A percentile compares a stretch with the other conserved stretches of the same genome.
Evolutionary conservation across 2,113 vertebrate species (phyloP).

Genomic region (Ia io): DNA sequence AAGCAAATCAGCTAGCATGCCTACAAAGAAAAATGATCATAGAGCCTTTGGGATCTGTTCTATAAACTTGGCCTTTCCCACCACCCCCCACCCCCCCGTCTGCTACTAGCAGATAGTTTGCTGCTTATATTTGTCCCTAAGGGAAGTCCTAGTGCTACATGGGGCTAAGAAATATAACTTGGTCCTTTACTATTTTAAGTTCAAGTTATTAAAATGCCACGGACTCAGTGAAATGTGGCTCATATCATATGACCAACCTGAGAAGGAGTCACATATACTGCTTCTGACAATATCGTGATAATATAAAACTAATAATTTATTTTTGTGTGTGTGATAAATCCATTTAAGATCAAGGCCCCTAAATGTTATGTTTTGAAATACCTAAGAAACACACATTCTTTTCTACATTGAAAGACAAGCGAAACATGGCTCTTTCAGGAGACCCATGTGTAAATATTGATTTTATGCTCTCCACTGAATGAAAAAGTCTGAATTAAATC

Average conservation of each 20-base stretch:
- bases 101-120: neutral
- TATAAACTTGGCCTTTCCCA: slow-evolving; percentile 7
- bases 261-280: neutral
- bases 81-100: neutral
- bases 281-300: neutral
- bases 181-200: slow-evolving; percentile 29
- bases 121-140: neutral
- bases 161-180: neutral
- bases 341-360: neutral
- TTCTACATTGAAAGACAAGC: neutral
- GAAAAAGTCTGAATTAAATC: neutral
- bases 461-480: neutral
- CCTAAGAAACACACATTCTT: neutral
- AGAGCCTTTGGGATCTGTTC: neutral
- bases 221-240: neutral
- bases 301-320: neutral
- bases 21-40: neutral
- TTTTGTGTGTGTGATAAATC: neutral
- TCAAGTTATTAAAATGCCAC: slow-evolving; percentile 37
- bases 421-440: neutral
- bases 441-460: neutral
- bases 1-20: neutral
- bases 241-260: neutral
- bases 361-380: neutral
- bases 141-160: neutral